Evolutionary conservation across 1,140 invertebrate genomes (phyloP).

Genomic region (Augochlora pura): DNA sequence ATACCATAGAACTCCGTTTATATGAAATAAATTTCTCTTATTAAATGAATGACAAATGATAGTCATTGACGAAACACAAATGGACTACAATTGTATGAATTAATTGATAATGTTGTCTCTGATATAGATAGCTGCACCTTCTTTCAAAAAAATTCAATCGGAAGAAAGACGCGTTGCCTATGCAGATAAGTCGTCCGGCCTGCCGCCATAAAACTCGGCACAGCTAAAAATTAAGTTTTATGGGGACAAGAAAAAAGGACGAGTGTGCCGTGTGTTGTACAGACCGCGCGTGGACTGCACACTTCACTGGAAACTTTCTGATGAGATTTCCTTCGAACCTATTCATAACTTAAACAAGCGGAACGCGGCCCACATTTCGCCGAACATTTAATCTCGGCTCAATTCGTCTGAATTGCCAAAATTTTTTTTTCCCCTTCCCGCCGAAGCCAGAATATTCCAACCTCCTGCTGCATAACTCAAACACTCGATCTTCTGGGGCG

Average conservation of each 20-base stretch:
- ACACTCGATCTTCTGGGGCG: neutral
- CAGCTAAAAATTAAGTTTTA: too few species aligned
- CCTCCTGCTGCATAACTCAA: neutral
- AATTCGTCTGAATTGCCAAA: conserved; percentile 30
- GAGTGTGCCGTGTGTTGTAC: neutral
- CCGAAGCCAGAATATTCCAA: neutral
- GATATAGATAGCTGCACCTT: too few species aligned
- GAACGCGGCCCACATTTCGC: conserved; percentile 9
- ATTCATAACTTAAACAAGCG: conserved; percentile 45
- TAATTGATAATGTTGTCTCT: too few species aligned
- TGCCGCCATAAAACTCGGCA: too few species aligned
- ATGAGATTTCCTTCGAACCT: conserved; percentile 38
- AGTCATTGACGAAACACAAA: too few species aligned
- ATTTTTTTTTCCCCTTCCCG: neutral
- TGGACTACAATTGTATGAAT: too few species aligned
- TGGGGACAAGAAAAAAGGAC: neutral
- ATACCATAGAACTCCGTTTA: too few species aligned
- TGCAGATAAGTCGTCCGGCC: too few species aligned
- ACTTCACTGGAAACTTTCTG: conserved; percentile 34
- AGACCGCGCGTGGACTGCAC: conserved; percentile 4
- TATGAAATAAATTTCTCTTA: too few species aligned
- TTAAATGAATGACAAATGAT: too few species aligned
- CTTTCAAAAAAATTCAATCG: too few species aligned
- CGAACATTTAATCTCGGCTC: conserved; percentile 23
- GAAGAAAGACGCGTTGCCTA: too few species aligned